Evolutionary conservation across 2,888 invertebrate genomes (phyloP).

Genomic region (Nomada lathburiana): DNA sequence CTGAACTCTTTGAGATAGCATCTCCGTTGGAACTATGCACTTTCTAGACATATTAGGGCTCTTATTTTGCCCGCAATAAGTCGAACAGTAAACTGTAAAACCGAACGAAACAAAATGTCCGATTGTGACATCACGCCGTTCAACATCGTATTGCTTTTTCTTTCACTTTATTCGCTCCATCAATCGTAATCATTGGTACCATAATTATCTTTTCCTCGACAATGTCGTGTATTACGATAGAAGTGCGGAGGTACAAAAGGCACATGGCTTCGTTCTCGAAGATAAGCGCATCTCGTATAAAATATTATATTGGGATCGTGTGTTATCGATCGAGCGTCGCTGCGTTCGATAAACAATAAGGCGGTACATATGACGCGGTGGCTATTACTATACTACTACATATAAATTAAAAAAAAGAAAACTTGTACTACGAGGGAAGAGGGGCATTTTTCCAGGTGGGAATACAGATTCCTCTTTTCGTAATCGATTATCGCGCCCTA

Average conservation of each 20-base stretch:
- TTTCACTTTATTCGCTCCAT: constrained; percentile 39
- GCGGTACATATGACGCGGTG: not conserved
- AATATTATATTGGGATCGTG: constrained; percentile 12
- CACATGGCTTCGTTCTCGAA: constrained; percentile 60
- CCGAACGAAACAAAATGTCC: constrained; percentile 42
- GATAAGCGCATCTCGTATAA: constrained; percentile 39
- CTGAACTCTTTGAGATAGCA: constrained; percentile 46
- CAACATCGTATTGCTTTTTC: constrained; percentile 27
- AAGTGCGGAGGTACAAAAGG: constrained; percentile 68
- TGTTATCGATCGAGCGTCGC: constrained; percentile 1
- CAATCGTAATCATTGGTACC: constrained; percentile 25
- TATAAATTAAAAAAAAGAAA: not conserved
- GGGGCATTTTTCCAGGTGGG: not conserved
- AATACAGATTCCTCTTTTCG: not conserved
- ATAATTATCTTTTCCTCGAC: constrained; percentile 18
- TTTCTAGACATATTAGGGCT: constrained; percentile 11
- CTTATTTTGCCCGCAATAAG: constrained; percentile 27
- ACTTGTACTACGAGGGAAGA: not conserved
- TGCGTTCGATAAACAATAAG: not conserved
- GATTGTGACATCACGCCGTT: constrained; percentile 14
- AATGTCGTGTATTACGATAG: constrained; percentile 42
- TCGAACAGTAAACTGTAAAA: constrained; percentile 10
- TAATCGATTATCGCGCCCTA: not conserved
- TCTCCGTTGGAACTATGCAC: constrained; percentile 19
- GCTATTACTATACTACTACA: not conserved